Percentiles rank a stretch among this genome's conserved stretches.
Evolutionary conservation across 1,140 invertebrate genomes (phyloP).

Genomic region (Lordiphosa collinella): DNA sequence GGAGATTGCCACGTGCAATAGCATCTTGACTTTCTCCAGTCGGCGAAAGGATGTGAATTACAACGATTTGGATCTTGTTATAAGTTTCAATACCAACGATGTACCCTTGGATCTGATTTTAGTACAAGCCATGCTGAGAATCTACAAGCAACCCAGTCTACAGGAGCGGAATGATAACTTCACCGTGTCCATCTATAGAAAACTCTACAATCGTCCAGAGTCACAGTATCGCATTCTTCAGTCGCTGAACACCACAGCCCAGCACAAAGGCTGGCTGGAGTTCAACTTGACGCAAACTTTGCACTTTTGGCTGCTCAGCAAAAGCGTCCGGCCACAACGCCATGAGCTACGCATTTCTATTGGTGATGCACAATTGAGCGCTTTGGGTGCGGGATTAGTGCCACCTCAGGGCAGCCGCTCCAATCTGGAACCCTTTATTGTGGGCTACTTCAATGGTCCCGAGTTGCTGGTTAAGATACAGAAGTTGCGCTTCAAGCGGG

Average conservation of each 20-base stretch:
- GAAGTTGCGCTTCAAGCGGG: conserved; percentile 68
- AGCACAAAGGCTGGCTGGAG: conserved; percentile 66
- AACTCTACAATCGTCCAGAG: conserved; percentile 39
- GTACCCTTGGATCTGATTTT: conserved; percentile 56
- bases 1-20: conserved; percentile 70
- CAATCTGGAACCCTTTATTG: conserved; percentile 65
- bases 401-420: conserved; percentile 26
- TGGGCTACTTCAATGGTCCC: conserved; percentile 73
- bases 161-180: conserved; percentile 25
- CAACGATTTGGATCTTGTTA: conserved; percentile 31
- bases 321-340: conserved; percentile 19
- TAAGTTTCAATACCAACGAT: conserved; percentile 66
- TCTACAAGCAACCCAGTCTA: conserved; percentile 63
- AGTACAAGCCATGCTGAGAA: conserved; percentile 50
- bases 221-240: conserved; percentile 51
- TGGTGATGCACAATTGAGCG: conserved; percentile 30
- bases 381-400: conserved; percentile 32
- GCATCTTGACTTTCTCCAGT: conserved; percentile 67
- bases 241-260: conserved; percentile 54
- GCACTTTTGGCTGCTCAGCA: conserved; percentile 41
- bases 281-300: conserved; percentile 63
- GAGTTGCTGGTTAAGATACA: conserved; percentile 66
- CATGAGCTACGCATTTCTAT: conserved; percentile 54
- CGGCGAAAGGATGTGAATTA: conserved; percentile 7
- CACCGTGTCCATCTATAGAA: conserved; percentile 54